Conservation (phyloP, 2,888 invertebrate genomes). For the Elegia similella region DNA sequence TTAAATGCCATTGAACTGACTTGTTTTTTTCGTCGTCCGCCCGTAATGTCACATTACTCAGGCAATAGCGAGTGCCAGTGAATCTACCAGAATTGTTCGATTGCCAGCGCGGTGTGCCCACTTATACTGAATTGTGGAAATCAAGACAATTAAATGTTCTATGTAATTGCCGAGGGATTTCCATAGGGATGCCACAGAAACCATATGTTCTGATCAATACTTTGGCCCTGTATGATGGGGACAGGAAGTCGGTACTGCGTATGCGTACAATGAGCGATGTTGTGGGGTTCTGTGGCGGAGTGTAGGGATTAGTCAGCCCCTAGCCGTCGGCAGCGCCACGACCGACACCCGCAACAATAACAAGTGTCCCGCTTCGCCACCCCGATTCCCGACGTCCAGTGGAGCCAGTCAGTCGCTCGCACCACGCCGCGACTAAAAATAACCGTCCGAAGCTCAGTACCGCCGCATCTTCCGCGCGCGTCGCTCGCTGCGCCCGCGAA, state of each 20-base stretch:
- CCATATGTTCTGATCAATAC: neutral
- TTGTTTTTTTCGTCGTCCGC: constrained; percentile 9
- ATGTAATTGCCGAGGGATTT: neutral
- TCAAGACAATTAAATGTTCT: neutral
- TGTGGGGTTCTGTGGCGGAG: neutral
- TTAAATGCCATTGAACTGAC: constrained; percentile 5
- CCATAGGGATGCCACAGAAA: neutral
- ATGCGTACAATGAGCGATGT: neutral
- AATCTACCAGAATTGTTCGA: constrained; percentile 8
- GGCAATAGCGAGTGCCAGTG: neutral
- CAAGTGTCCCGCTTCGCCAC: constrained; percentile 36
- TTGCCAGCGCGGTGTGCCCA: neutral
- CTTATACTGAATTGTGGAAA: neutral
- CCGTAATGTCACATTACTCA: constrained; percentile 14
- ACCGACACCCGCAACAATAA: constrained; percentile 17
- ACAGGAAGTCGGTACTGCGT: neutral
- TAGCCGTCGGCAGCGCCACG: constrained; percentile 3
- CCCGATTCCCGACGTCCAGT: constrained; percentile 47
- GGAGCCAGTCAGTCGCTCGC: constrained; percentile 37
- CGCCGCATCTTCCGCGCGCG: constrained; percentile 75
- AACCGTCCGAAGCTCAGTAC: constrained; percentile 71
- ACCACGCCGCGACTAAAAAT: constrained; percentile 74
- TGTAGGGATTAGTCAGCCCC: constrained; percentile 6
- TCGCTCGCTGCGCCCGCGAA: constrained; percentile 73
- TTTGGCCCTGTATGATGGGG: neutral